These are phyloP conservation scores for Pangasianodon gigas DNA, from an alignment of 2,113 vertebrate species.

Conservation along the genomic window DNA sequence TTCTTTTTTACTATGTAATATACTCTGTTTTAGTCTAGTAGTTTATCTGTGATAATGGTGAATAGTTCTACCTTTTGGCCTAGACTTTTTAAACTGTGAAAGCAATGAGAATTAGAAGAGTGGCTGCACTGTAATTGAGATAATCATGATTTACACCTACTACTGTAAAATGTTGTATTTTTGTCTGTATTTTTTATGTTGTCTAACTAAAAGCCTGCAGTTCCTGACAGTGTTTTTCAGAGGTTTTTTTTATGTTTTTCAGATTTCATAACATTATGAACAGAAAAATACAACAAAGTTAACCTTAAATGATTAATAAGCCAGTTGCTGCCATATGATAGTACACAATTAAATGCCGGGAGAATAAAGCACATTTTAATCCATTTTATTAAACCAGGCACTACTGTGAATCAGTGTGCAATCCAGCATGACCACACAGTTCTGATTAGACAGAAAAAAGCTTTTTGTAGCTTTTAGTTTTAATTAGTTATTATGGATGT, in stretches of 20 bases:
- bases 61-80: not conserved
- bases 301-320: not conserved
- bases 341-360: not conserved
- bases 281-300: not conserved
- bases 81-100: not conserved
- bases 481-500: not conserved
- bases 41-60: not conserved
- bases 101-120: not conserved
- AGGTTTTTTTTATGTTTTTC: not conserved
- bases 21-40: not conserved
- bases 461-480: not conserved
- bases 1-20: not conserved
- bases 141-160: not conserved
- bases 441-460: not conserved
- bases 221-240: not conserved
- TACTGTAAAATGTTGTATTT: not conserved
- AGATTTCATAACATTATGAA: not conserved
- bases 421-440: not conserved
- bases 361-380: not conserved
- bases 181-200: not conserved
- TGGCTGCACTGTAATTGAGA: not conserved
- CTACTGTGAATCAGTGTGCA: not conserved
- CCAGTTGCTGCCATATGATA: not conserved
- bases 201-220: not conserved
- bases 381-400: not conserved